Evolutionary conservation across 2,113 vertebrate species (phyloP), one percentile per base, ranked within the genome.

Genomic region (Aix galericulata): DNA sequence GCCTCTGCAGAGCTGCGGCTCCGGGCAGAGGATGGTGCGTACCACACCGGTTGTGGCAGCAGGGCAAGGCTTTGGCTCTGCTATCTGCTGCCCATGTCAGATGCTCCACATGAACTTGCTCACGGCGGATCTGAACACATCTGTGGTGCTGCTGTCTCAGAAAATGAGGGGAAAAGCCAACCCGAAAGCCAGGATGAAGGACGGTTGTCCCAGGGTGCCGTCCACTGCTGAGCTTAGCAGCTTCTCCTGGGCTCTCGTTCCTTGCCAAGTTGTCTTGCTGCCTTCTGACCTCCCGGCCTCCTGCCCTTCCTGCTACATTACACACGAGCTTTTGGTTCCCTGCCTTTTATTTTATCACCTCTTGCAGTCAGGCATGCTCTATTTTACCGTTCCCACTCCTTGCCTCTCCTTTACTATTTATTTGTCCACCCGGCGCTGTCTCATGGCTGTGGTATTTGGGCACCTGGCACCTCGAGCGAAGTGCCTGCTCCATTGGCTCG

Each of bases 361-460:
- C 46, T 79, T 78, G 36, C 48, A 58, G 55, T 59, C 50, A 63
- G 62, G n/a, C 55, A 78, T 76, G 38, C 10, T 62, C 67, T 83
- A 21, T 88, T 89, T 72, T 13, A 76, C 10, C 36, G 29, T 73
- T 94, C 44, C 79, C 73, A 85, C 34, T 93, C 88, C 53, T 59
- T 67, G 48, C 64, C 55, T 89, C 79, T 81, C 34, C 75, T 32
- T 31, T 50, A 40, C 38, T 94, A 40, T 84, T 86, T 79, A 63
- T 93, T 94, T 94, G 88, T 91, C 71, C 22, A 11, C 83, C 68
- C 88, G 84, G 75, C 1, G 4, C 83, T 97, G 95, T 84, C 94
- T 96, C 92, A 92, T 84, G 69, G 64, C 74, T 90, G 40, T 82
- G 92, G 93, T 84, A 94, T 95, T 94, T 82, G 88, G 88, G 71